Conservation (phyloP, 2,888 invertebrate genomes). For the Cheilosia scutellata region DNA sequence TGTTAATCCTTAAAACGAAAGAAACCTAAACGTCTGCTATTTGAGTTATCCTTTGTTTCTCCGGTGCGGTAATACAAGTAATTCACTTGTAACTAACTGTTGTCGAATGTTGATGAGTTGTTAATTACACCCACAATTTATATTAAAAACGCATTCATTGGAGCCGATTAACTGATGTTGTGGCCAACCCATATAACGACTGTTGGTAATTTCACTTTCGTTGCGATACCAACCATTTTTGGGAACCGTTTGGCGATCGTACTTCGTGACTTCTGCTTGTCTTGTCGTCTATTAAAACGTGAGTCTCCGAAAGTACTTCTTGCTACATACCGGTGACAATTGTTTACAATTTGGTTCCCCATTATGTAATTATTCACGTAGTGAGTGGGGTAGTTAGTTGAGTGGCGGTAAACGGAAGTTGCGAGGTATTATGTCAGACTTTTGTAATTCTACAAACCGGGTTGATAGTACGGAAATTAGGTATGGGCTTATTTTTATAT, state of each 20-base stretch:
- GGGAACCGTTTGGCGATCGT: conserved; percentile 42
- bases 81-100: conserved; percentile 53
- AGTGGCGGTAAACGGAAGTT: conserved; percentile 22
- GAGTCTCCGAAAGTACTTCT: conserved; percentile 25
- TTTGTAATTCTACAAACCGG: conserved; percentile 3
- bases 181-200: conserved; percentile 6
- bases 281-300: conserved; percentile 33
- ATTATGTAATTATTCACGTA: conserved; percentile 19
- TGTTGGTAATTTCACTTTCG: conserved; percentile 64
- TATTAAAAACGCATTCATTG: conserved; percentile 77
- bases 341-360: conserved; percentile 21
- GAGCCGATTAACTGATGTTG: conserved; percentile 1
- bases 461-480: background rate
- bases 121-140: conserved; percentile 80
- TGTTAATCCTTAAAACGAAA: conserved; percentile 11
- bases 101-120: conserved; percentile 78
- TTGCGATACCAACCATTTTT: conserved; percentile 56
- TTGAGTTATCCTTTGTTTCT: background rate
- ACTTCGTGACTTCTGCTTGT: conserved; percentile 52
- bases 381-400: background rate
- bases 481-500: too few relatives aligned
- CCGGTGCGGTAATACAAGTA: conserved; percentile 6
- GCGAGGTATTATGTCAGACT: conserved; percentile 26
- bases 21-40: background rate
- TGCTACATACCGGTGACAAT: conserved; percentile 9